These are phyloP conservation scores for Oasisia sp. DNA, from an alignment of 2,888 invertebrate species.

Conservation along the genomic window DNA sequence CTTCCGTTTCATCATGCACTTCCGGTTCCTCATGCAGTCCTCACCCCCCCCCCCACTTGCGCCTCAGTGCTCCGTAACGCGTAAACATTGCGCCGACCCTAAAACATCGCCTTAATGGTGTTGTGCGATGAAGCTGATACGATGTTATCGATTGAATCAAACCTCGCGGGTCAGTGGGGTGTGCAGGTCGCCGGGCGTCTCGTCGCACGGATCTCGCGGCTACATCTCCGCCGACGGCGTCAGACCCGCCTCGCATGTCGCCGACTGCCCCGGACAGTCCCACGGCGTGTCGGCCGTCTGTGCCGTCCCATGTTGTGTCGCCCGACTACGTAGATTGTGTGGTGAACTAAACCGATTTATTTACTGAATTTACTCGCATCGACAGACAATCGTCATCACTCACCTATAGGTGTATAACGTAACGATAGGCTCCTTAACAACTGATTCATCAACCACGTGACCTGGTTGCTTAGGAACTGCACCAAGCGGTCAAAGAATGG, in stretches of 20 bases:
- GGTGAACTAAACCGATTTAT: too few species aligned
- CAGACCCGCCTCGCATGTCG: neutral
- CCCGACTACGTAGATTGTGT: too few species aligned
- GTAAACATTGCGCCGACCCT: neutral
- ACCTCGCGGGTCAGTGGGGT: neutral
- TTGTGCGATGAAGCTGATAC: neutral
- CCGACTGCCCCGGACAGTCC: neutral
- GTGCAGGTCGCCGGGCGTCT: neutral
- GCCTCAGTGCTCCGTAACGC: neutral
- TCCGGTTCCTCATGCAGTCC: neutral
- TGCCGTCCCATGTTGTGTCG: too few species aligned
- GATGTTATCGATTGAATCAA: conserved; percentile 2
- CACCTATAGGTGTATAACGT: too few species aligned
- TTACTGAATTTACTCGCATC: too few species aligned
- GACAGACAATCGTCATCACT: too few species aligned
- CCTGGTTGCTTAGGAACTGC: too few species aligned
- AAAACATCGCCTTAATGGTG: conserved; percentile 17
- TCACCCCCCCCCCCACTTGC: neutral
- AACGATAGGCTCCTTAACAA: too few species aligned
- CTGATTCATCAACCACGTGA: too few species aligned
- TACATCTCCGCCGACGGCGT: neutral
- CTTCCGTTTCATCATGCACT: neutral
- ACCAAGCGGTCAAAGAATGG: too few species aligned
- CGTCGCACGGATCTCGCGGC: neutral
- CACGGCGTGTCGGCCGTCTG: neutral